Evolutionary conservation across 2,797 vertebrate genomes (phyloP).

Genomic region (Acanthurus leucopareius): DNA sequence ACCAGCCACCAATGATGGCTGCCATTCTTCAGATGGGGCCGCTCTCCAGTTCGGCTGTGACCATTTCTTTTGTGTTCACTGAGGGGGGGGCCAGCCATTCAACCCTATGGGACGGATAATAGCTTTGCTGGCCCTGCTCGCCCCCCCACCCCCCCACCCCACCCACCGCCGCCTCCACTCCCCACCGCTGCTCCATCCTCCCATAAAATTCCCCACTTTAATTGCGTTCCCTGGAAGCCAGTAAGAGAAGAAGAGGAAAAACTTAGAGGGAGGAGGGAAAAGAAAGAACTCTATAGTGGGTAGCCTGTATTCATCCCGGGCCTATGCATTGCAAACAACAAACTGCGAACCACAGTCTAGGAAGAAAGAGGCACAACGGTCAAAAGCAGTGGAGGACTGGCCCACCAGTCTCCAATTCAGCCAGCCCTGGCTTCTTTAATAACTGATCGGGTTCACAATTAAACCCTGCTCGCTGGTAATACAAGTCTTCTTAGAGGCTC

Average conservation of each 20-base stretch:
- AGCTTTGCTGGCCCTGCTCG: conserved; percentile 72
- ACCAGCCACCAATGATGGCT: conserved; percentile 59
- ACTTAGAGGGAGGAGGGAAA: conserved; percentile 70
- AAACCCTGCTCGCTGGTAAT: conserved; percentile 88
- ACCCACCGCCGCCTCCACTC: conserved; percentile 62
- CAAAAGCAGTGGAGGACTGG: conserved; percentile 86
- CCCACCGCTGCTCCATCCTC: conserved; percentile 71
- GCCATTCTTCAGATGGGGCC: conserved; percentile 77
- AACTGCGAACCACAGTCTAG: conserved; percentile 78
- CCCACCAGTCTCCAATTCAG: conserved; percentile 83
- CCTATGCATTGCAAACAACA: conserved; percentile 86
- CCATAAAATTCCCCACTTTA: conserved; percentile 81
- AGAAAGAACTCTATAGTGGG: conserved; percentile 76
- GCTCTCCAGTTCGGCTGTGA: conserved; percentile 77
- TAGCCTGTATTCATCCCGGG: conserved; percentile 81
- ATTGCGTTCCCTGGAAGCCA: conserved; percentile 82
- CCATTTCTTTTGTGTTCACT: conserved; percentile 82
- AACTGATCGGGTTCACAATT: conserved; percentile 88
- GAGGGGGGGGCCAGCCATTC: conserved; percentile 81
- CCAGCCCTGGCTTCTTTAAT: conserved; percentile 84
- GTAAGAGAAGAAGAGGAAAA: conserved; percentile 75
- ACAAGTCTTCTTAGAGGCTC: conserved; percentile 86
- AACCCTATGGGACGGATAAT: conserved; percentile 82
- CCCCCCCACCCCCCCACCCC: no score
- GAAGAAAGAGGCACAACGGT: conserved; percentile 83